Conservation (phyloP, 2,113 vertebrate species). For the Talpa occidentalis region DNA sequence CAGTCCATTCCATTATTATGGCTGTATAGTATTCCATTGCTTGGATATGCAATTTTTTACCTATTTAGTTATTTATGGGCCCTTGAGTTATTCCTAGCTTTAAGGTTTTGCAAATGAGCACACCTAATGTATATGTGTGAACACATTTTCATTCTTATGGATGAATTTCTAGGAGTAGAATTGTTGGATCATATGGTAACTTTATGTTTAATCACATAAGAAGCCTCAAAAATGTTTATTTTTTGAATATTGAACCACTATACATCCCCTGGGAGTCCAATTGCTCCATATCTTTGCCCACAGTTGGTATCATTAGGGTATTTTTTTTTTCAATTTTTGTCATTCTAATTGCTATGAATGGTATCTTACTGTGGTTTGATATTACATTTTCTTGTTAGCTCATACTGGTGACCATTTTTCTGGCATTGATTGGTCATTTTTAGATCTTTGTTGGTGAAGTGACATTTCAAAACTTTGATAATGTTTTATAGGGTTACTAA, state of each 20-base stretch:
- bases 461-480: not conserved
- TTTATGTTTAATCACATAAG: not conserved
- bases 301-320: not conserved
- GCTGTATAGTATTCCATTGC: not conserved
- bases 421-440: not conserved
- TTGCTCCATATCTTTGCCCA: not conserved
- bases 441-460: not conserved
- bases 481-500: not conserved
- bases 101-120: not conserved
- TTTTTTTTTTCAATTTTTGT: not conserved
- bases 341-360: not conserved
- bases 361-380: not conserved
- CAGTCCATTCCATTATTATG: not conserved
- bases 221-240: not conserved
- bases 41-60: not conserved
- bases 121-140: not conserved
- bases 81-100: not conserved
- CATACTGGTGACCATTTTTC: not conserved
- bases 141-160: not conserved
- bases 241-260: not conserved
- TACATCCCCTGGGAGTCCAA: not conserved
- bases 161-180: not conserved
- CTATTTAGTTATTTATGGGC: not conserved
- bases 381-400: not conserved
- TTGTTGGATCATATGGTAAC: not conserved